Evolutionary conservation across 2,888 invertebrate species (phyloP), one percentile per base, ranked within the genome.

Genomic region (Syrista parreyssii): DNA sequence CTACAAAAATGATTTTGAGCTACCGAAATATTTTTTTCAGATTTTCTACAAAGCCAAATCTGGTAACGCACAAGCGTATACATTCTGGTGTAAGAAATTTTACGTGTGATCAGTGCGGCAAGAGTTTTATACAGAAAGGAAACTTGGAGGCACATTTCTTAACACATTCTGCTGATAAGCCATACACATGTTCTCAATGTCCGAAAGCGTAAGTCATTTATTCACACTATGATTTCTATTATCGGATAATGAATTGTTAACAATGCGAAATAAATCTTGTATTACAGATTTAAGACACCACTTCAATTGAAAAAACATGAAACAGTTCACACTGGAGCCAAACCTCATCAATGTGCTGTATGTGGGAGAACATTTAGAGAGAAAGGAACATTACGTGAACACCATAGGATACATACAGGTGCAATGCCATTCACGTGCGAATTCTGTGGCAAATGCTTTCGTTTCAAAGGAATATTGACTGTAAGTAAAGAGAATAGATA

Each of bases 381-480:
- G 81, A 94, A 95, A 76, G 95, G 95, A 69, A 95, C 96, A 31
- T 91, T 96, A 76, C 94, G 95, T 75, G 95, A 96, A 30, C 96
- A 96, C 87, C 94, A 94, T 86, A 93, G 96, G 40, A 95, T 96
- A 23, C 96, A 96, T 83, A 96, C 96, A 0, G 96, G 96, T 11
- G 95, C 94, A 1, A 95, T 96, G 95, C 96, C 96, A 1, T 95
- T 95, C 83, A 93, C 94, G 2, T 96, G 96, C 84, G 95, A 95
- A 86, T 95, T 94, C 88, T 96, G 96, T 86, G 95, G 94, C 32
- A 96, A 96, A 91, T 93, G 94, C 23, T 96, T 96, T 88, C 92
- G 96, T 40, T 96, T 96, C 87, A 96, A 96, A 88, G 96, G 96
- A 81, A 95, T 96, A 72, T 90, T 95, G 76, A 95, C 95, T 85